Percentiles rank a stretch among this genome's conserved stretches.
Evolutionary conservation across 1,140 invertebrate genomes (phyloP).

Genomic region (Zeugodacus cucurbitae): DNA sequence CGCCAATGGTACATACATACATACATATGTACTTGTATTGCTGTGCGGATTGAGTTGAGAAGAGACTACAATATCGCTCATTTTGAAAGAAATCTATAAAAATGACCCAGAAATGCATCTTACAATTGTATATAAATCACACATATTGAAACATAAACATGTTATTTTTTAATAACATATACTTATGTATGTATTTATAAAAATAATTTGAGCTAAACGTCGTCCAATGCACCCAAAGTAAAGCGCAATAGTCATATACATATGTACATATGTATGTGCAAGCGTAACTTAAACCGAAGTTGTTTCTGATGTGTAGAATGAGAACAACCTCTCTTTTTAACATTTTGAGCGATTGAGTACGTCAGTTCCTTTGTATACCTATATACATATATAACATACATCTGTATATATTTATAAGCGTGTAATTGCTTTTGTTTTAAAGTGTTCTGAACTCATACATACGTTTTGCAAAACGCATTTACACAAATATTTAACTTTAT

Average conservation of each 20-base stretch:
- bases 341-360: not conserved
- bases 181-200: not conserved
- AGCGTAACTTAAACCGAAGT: not conserved
- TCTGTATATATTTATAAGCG: not conserved
- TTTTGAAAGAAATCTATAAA: too few relatives aligned
- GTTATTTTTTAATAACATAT: not conserved
- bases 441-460: not conserved
- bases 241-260: not conserved
- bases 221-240: slow-evolving; percentile 60
- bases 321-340: slow-evolving; percentile 11
- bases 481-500: not conserved
- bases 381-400: not conserved
- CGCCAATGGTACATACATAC: too few relatives aligned
- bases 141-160: not conserved
- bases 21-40: too few relatives aligned
- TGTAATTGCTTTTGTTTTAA: not conserved
- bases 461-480: not conserved
- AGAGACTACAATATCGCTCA: too few relatives aligned
- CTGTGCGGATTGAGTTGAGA: too few relatives aligned
- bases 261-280: not conserved
- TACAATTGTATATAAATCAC: too few relatives aligned
- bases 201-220: slow-evolving; percentile 63
- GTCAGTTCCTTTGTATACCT: not conserved
- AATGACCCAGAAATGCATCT: too few relatives aligned
- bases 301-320: not conserved